These are phyloP conservation scores for Adelognathus sp. DNA, from an alignment of 2,888 invertebrate genomes.

Conservation along the genomic window DNA sequence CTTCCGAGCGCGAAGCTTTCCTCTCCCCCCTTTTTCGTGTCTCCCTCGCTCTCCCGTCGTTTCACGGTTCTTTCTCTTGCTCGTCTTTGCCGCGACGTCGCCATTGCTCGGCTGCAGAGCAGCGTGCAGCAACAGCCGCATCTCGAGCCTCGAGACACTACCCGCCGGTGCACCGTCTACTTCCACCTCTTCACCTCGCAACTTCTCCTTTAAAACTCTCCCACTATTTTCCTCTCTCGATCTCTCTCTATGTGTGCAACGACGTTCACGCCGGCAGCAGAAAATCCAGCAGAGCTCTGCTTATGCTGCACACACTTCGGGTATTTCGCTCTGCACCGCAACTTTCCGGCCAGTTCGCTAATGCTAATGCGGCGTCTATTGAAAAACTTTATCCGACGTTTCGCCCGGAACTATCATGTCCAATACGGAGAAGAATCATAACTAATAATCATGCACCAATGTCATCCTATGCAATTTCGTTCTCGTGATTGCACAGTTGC, in stretches of 20 bases:
- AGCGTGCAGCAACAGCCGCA: conserved; percentile 25
- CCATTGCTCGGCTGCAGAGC: not conserved
- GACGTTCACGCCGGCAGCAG: not conserved
- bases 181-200: conserved; percentile 24
- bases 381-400: no score
- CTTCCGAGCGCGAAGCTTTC: conserved; percentile 67
- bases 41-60: not conserved
- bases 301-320: no score
- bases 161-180: conserved; percentile 23
- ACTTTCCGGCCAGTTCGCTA: no score
- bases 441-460: no score
- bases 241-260: not conserved
- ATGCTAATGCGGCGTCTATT: no score
- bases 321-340: no score
- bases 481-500: no score
- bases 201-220: not conserved
- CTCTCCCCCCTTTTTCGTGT: conserved; percentile 35
- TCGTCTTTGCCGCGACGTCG: not conserved
- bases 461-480: no score
- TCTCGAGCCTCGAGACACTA: conserved; percentile 19
- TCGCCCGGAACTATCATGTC: no score
- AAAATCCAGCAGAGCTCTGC: not conserved
- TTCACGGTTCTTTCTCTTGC: conserved; percentile 6
- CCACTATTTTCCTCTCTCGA: not conserved
- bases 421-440: no score